Conservation (phyloP, 2,888 invertebrate genomes). For the Cinara cedri region DNA sequence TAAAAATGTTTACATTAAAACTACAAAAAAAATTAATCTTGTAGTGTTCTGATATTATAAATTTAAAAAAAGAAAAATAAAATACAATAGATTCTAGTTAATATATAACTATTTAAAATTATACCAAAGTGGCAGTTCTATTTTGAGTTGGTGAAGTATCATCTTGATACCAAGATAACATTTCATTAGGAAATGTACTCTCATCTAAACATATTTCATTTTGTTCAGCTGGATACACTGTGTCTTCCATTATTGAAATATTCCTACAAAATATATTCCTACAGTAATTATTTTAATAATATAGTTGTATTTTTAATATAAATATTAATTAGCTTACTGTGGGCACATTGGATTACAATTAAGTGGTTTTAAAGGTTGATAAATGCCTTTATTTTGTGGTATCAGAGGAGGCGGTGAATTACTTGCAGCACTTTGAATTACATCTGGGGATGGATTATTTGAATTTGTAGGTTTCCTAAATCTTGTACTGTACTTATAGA, state of each 20-base stretch:
- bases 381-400: conserved; percentile 63
- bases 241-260: conserved; percentile 60
- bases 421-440: neutral
- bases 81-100: neutral
- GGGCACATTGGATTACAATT: conserved; percentile 64
- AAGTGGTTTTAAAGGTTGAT: conserved; percentile 66
- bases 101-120: neutral
- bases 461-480: conserved; percentile 71
- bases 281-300: conserved; percentile 14
- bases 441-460: conserved; percentile 52
- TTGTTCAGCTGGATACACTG: conserved; percentile 61
- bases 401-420: conserved; percentile 51
- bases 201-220: conserved; percentile 62
- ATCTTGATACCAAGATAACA: conserved; percentile 68
- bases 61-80: neutral
- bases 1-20: no score
- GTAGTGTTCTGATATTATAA: neutral
- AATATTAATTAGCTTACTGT: conserved; percentile 36
- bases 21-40: no score
- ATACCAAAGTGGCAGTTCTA: conserved; percentile 59
- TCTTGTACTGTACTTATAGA: conserved; percentile 96
- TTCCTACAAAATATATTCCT: conserved; percentile 60
- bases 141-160: conserved; percentile 59
- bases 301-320: conserved; percentile 2
- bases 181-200: conserved; percentile 67